phyloP scores from a whole-genome alignment of 2,113 vertebrate species.

The Cricetomys ansorgei region DNA sequence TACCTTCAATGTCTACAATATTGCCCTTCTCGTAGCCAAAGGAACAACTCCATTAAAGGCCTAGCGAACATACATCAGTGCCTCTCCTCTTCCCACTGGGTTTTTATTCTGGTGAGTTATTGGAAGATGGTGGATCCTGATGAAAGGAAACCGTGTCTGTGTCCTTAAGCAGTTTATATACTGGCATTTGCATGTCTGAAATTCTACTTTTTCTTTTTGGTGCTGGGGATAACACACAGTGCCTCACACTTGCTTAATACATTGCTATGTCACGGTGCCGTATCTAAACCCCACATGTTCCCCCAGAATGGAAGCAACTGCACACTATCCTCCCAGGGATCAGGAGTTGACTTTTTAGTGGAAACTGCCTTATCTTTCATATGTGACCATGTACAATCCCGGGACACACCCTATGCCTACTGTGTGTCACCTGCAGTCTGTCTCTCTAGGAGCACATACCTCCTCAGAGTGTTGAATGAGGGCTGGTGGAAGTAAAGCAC shows the following conservation, averaged over 20 bases:
- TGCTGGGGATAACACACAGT: background rate
- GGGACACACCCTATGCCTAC: background rate
- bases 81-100: no score
- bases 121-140: background rate
- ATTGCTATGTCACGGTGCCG: background rate
- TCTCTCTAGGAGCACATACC: background rate
- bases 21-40: background rate
- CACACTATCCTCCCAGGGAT: background rate
- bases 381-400: background rate
- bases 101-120: background rate
- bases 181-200: background rate
- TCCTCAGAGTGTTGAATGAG: no score
- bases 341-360: background rate
- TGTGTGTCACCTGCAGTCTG: background rate
- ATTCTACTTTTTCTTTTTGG: background rate
- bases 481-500: background rate
- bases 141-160: background rate
- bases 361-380: background rate
- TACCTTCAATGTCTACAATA: background rate
- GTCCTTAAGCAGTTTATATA: background rate
- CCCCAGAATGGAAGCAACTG: background rate
- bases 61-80: background rate
- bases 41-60: background rate
- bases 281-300: no score
- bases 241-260: background rate